A percentile compares a stretch with the other conserved stretches of the same genome.
Evolutionary conservation across 2,888 invertebrate genomes (phyloP).

Genomic region (Acanthoscelides obtectus): DNA sequence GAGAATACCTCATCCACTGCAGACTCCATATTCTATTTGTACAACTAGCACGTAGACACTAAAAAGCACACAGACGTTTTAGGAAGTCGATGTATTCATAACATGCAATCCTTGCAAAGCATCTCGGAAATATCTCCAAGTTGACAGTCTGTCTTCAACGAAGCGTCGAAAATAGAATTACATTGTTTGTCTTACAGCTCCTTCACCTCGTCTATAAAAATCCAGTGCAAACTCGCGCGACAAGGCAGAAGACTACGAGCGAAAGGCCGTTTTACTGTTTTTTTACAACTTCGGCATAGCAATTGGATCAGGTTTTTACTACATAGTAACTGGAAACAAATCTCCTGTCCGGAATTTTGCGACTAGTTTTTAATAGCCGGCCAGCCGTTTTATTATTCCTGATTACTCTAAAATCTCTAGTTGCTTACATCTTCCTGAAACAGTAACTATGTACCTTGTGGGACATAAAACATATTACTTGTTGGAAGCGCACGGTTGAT

Average conservation of each 20-base stretch:
- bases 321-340: neutral
- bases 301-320: neutral
- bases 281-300: neutral
- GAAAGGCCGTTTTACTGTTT: neutral
- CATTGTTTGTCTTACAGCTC: neutral
- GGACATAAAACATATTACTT: neutral
- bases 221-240: neutral
- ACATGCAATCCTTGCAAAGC: too few species aligned
- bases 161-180: neutral
- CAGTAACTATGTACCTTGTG: too few species aligned
- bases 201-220: neutral
- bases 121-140: neutral
- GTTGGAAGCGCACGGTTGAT: too few species aligned
- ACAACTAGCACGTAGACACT: too few species aligned
- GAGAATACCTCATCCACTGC: too few species aligned
- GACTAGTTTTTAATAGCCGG: neutral
- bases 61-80: too few species aligned
- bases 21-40: too few species aligned
- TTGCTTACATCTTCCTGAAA: neutral
- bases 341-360: neutral
- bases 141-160: neutral
- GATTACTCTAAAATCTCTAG: neutral
- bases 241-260: neutral
- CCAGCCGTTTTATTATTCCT: neutral
- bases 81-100: too few species aligned